Percentiles rank a stretch among this genome's conserved stretches.
These are phyloP conservation scores for Neosilurus mollespiculum DNA, from an alignment of 2,797 vertebrate species.

Conservation along the genomic window DNA sequence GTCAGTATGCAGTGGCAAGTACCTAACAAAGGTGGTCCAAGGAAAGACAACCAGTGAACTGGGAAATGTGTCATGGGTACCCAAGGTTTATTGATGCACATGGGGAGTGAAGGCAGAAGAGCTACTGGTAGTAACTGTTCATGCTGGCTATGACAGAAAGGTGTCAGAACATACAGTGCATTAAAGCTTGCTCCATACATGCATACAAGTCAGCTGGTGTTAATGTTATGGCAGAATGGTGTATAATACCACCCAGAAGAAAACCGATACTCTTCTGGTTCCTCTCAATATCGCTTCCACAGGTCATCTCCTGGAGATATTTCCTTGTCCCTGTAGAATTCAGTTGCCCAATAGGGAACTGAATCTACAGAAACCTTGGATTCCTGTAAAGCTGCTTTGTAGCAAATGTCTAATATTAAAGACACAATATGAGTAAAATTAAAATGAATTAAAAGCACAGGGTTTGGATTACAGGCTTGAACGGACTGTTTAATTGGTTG, in stretches of 20 bases:
- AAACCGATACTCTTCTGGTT: not conserved
- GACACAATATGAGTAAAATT: not conserved
- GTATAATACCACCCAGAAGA: not conserved
- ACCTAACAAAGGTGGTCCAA: no score
- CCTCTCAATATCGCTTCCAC: not conserved
- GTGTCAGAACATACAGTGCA: no score
- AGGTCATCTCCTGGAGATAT: not conserved
- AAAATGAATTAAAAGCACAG: not conserved
- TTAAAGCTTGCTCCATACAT: no score
- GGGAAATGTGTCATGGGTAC: no score
- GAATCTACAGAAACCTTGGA: not conserved
- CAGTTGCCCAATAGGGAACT: not conserved
- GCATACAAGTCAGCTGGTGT: no score
- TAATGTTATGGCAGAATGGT: not conserved
- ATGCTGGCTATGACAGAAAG: no score
- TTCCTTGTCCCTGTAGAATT: not conserved
- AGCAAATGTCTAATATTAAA: not conserved
- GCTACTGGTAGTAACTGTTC: no score
- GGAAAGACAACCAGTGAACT: no score
- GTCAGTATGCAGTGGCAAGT: no score
- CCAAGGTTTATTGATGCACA: no score
- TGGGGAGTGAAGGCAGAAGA: no score
- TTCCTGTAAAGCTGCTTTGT: not conserved
- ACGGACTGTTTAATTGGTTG: not conserved
- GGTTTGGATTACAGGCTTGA: not conserved